Conservation (phyloP, 37 sponge, comb jelly and placozoan species). For the Hexactinellida sp. region DNA sequence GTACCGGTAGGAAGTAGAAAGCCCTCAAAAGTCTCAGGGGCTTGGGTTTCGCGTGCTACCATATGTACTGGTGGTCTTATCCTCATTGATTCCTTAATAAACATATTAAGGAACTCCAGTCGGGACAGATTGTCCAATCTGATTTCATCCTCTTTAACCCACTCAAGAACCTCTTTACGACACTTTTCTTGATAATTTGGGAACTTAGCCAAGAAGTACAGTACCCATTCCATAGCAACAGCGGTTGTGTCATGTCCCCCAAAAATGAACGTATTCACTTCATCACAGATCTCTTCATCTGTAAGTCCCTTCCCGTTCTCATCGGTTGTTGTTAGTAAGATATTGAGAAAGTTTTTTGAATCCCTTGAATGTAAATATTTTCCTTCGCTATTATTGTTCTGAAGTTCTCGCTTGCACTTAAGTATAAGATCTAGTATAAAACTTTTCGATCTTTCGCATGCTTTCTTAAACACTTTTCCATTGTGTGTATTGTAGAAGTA, state of each 20-base stretch:
- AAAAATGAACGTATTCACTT: neutral
- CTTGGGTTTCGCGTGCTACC: neutral
- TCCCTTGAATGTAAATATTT: too few species aligned
- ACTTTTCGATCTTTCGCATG: neutral
- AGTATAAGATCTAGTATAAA: neutral
- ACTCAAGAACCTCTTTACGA: neutral
- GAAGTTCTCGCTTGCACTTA: neutral
- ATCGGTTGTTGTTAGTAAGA: neutral
- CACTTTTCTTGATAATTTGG: neutral
- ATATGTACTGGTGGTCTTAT: neutral
- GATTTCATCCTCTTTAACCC: neutral
- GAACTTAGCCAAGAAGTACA: neutral
- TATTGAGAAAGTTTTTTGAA: neutral
- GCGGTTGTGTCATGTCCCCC: neutral
- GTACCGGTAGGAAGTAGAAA: neutral
- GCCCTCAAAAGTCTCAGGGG: neutral
- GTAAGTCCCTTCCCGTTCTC: neutral
- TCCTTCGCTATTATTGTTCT: neutral
- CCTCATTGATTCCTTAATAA: neutral
- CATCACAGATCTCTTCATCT: conserved; percentile 4
- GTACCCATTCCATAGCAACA: neutral
- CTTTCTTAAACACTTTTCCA: neutral
- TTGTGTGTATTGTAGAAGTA: neutral
- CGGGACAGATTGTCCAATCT: neutral
- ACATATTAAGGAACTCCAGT: neutral